Evolutionary conservation across 2,888 invertebrate species (phyloP).

Genomic region (Amaurobius ferox): DNA sequence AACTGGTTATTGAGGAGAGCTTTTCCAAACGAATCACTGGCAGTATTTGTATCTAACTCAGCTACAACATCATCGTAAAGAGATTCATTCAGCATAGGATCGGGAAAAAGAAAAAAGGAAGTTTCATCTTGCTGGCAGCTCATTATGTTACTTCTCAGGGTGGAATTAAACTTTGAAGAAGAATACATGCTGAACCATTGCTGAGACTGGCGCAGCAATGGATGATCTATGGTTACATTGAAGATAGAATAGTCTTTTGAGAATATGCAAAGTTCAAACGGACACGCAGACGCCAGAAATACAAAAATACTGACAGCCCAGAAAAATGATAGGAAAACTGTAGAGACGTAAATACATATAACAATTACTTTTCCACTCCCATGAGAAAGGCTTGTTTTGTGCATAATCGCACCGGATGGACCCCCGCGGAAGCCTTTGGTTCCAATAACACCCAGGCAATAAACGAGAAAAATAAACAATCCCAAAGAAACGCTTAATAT

Average conservation of each 20-base stretch:
- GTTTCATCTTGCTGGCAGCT: not conserved
- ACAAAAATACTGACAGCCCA: slow-evolving; percentile 2
- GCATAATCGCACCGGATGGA: not conserved
- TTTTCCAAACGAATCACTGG: not conserved
- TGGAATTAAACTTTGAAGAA: slow-evolving; percentile 5
- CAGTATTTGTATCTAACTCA: not conserved
- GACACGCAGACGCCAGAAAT: slow-evolving; percentile 12
- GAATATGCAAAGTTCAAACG: not conserved
- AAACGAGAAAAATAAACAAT: not conserved
- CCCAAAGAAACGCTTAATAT: not conserved
- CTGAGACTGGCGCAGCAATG: not conserved
- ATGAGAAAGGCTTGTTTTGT: not conserved
- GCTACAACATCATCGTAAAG: not conserved
- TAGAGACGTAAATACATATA: not conserved
- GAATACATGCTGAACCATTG: slow-evolving; percentile 28
- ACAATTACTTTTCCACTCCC: not conserved
- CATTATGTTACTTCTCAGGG: not conserved
- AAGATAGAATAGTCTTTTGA: slow-evolving; percentile 21
- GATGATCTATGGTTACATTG: slow-evolving; percentile 9
- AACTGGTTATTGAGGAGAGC: no score
- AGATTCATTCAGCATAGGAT: not conserved
- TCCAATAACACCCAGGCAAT: not conserved
- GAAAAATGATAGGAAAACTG: not conserved
- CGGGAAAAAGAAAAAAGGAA: slow-evolving; percentile 7
- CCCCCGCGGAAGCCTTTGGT: not conserved